Evolutionary conservation across 2,888 invertebrate genomes (phyloP), one percentile per base, ranked within the genome.

Genomic region (Diarsia mendica): DNA sequence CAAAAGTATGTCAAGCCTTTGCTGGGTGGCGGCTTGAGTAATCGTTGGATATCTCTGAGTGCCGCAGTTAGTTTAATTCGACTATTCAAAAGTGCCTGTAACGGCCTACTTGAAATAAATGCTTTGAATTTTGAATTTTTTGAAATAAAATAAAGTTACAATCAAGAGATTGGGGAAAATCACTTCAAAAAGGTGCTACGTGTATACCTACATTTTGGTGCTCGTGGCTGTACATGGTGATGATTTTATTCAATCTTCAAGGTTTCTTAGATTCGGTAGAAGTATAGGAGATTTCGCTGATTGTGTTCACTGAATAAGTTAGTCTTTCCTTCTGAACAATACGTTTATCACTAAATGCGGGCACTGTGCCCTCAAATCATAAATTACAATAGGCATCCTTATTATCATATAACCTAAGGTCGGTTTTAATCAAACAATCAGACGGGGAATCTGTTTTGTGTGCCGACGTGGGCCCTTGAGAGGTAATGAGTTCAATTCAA

Each of bases 401-500:
- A 58, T 51, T 51, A 51, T 72, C 49, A 72, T 74, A 71, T 79
- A 71, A 75, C 44, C 3, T 74, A 58, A 70, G 73, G 71, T 72
- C 65, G 73, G 65, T 77, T 87, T 89, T 89, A 85, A 88, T 87
- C 83, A 88, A 89, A 90, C 87, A 91, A 90, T 89, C 78, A 80
- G 85, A 33, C 33, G 64, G 64, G 39, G 75, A 82, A 85, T 88
- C 83, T 86, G 88, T 87, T 84, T 88, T 86, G 82, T 80, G 85
- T 88, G 77, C 80, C 81, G 77, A 77, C 82, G 77, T 75, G 76
- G 79, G 71, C 63, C 76, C 75, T 78, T 72, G 77, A 87, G 81
- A 68, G 80, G 79, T 89, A 91, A 92, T 90, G 89, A 91, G 89
- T 89, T 90, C 86, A 89, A 89, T 90, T 90, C 88, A 85, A 84